phyloP scores from a whole-genome alignment of 2,113 vertebrate genomes.

The Potamarius usumacintae region DNA sequence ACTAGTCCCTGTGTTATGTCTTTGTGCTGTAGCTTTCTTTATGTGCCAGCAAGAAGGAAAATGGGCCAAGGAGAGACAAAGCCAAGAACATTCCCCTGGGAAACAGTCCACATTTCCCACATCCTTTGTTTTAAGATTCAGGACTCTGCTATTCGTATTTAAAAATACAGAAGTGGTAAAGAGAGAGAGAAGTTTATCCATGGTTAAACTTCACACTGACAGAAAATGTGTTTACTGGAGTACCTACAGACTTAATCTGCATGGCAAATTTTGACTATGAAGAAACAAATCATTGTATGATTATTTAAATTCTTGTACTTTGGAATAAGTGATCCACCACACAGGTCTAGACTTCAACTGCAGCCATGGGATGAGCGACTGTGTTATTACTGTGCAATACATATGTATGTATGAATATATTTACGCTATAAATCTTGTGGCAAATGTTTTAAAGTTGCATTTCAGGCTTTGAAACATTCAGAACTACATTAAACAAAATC shows the following conservation, averaged over 20 bases:
- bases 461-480: not conserved
- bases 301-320: conserved; percentile 20
- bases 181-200: conserved; percentile 35
- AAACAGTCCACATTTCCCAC: conserved; percentile 66
- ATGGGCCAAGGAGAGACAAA: conserved; percentile 67
- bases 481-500: not conserved
- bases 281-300: conserved; percentile 11
- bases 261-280: conserved; percentile 29
- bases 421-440: not conserved
- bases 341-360: not conserved
- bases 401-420: not conserved
- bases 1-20: not conserved
- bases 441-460: not conserved
- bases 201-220: not conserved
- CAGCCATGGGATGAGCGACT: not conserved
- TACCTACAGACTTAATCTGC: conserved; percentile 40
- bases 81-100: conserved; percentile 60
- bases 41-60: conserved; percentile 63
- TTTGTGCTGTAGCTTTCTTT: conserved; percentile 54
- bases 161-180: conserved; percentile 55
- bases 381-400: not conserved
- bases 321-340: conserved; percentile 30
- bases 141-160: conserved; percentile 56
- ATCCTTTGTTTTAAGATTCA: conserved; percentile 67
- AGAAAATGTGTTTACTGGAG: not conserved